Conservation (phyloP, 2,888 invertebrate genomes). For the Crepidodera aurea region DNA sequence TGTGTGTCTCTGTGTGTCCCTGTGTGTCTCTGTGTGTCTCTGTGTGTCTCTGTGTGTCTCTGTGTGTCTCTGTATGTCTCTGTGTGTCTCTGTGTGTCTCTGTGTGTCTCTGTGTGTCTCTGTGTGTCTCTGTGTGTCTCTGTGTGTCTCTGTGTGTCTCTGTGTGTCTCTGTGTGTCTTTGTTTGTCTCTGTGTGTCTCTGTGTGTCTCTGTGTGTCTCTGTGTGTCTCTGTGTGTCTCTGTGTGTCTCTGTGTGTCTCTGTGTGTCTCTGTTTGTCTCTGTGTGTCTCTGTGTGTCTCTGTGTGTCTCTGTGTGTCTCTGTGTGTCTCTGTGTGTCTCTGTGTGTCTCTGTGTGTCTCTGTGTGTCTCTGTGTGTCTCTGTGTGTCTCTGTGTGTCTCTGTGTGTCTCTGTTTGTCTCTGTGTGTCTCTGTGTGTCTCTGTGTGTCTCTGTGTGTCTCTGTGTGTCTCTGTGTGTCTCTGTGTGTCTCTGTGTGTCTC, state of each 20-base stretch:
- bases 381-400: too few species aligned
- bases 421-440: too few species aligned
- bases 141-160: neutral
- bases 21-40: neutral
- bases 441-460: too few species aligned
- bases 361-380: too few species aligned
- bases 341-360: too few species aligned
- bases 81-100: neutral
- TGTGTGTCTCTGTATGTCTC: neutral
- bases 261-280: too few species aligned
- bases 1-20: neutral
- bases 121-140: neutral
- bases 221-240: neutral
- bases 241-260: neutral
- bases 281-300: too few species aligned
- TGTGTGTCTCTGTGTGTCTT: neutral
- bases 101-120: neutral
- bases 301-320: too few species aligned
- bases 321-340: too few species aligned
- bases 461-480: neutral
- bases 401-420: too few species aligned
- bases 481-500: neutral
- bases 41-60: neutral
- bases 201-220: neutral
- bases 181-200: too few species aligned